Evolutionary conservation across 2,888 invertebrate species (phyloP).

Genomic region (Drosophila buzzatii): DNA sequence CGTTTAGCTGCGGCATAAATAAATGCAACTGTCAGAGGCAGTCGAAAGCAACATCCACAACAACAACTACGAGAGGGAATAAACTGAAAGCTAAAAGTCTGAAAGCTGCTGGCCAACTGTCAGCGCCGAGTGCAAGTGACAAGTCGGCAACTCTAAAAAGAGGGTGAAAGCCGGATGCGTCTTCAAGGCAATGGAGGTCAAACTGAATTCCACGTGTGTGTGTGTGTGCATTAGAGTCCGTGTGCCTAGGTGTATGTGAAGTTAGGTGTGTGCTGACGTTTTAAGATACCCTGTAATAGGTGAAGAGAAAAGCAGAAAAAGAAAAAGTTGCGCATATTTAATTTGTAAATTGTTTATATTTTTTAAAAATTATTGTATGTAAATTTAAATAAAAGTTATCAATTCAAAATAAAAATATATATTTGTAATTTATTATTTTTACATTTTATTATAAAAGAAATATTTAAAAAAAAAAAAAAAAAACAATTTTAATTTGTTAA

Average conservation of each 20-base stretch:
- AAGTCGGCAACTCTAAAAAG: constrained; percentile 40
- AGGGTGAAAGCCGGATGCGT: constrained; percentile 47
- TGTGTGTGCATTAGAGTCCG: constrained; percentile 7
- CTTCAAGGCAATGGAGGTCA: constrained; percentile 65
- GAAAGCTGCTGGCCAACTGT: constrained; percentile 75
- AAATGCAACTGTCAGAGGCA: constrained; percentile 71
- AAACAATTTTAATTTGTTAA: no score
- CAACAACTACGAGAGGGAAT: background rate
- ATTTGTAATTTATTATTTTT: no score
- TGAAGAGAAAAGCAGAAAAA: no score
- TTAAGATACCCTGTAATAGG: constrained; percentile 3
- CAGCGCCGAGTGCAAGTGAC: constrained; percentile 70
- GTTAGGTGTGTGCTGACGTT: background rate
- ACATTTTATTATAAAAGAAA: no score
- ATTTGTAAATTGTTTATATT: no score
- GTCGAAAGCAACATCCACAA: constrained; percentile 23
- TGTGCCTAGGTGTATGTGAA: constrained; percentile 2
- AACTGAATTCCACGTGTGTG: constrained; percentile 38
- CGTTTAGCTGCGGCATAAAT: constrained; percentile 51
- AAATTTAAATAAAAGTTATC: no score
- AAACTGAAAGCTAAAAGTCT: constrained; percentile 41
- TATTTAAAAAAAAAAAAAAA: no score
- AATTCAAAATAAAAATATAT: no score
- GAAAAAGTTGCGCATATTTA: no score
- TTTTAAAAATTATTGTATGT: no score